Conservation (phyloP, 2,888 invertebrate genomes). For the Apeira syringaria region DNA sequence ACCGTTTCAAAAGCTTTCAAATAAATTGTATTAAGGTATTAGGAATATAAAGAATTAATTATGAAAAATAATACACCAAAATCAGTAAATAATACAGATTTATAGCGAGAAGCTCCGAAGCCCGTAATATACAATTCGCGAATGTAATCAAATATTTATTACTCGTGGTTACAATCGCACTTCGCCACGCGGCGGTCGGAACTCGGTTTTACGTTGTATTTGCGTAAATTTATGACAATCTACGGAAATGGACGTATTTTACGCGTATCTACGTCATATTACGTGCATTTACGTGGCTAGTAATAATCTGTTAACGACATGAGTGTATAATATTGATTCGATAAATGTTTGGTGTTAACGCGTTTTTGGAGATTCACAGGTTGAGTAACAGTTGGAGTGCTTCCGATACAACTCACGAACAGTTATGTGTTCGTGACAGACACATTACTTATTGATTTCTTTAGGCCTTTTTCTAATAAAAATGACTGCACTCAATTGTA, state of each 20-base stretch:
- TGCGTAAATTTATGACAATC: background rate
- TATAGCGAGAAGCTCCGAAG: background rate
- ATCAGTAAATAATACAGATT: background rate
- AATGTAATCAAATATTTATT: constrained; percentile 21
- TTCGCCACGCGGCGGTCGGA: constrained; percentile 6
- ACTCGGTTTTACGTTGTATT: constrained; percentile 9
- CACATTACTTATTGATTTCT: no score
- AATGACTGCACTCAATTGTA: no score
- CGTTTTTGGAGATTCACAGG: no score
- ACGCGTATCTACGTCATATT: constrained; percentile 11
- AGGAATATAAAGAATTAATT: no score
- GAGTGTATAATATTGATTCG: constrained; percentile 20
- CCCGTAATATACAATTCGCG: background rate
- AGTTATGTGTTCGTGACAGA: no score
- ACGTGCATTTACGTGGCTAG: constrained; percentile 6
- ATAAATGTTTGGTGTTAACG: no score
- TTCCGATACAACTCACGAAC: no score
- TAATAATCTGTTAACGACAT: constrained; percentile 15
- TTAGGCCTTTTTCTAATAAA: no score
- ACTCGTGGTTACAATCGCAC: constrained; percentile 12
- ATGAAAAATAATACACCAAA: no score
- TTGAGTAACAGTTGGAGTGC: no score
- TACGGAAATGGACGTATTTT: constrained; percentile 10
- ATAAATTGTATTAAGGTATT: no score
- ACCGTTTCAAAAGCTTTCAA: no score